phyloP scores from a whole-genome alignment of 1,140 invertebrate species.

The Leptinotarsa defecta region DNA sequence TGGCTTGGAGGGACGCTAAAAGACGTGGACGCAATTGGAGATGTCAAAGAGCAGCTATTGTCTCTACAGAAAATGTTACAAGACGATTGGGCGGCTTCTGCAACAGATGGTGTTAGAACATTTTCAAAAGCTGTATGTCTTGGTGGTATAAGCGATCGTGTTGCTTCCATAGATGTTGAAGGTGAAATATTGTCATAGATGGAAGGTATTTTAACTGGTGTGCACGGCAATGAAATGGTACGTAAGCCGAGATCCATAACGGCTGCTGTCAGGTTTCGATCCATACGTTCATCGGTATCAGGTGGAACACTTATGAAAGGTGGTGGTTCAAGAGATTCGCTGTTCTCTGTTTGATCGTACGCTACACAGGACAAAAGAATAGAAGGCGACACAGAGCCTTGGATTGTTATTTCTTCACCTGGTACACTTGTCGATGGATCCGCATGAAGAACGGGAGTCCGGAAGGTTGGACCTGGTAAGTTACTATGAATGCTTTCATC shows the following conservation, averaged over 20 bases:
- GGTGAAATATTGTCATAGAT: not conserved
- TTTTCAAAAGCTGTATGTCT: no score
- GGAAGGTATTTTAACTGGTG: conserved; percentile 1
- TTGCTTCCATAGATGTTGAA: not conserved
- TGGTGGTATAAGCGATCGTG: no score
- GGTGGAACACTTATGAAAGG: conserved; percentile 1
- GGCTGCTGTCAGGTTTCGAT: not conserved
- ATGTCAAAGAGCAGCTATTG: no score
- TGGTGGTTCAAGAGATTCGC: not conserved
- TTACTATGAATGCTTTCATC: not conserved
- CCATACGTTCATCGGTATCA: conserved; percentile 5
- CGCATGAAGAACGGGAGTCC: not conserved
- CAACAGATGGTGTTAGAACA: no score
- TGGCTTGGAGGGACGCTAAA: not conserved
- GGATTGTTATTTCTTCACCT: not conserved
- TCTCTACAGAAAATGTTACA: no score
- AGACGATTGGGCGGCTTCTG: no score
- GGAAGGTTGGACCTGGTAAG: not conserved
- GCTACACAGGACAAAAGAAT: not conserved
- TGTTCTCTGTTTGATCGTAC: conserved; percentile 7
- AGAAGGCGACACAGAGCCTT: conserved; percentile 1
- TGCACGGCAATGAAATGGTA: not conserved
- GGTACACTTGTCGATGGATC: not conserved
- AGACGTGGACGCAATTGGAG: not conserved
- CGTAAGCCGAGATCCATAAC: not conserved